A percentile compares a stretch with the other conserved stretches of the same genome.
These are phyloP conservation scores for Mallotus villosus DNA, from an alignment of 2,797 vertebrate genomes.

Conservation along the genomic window DNA sequence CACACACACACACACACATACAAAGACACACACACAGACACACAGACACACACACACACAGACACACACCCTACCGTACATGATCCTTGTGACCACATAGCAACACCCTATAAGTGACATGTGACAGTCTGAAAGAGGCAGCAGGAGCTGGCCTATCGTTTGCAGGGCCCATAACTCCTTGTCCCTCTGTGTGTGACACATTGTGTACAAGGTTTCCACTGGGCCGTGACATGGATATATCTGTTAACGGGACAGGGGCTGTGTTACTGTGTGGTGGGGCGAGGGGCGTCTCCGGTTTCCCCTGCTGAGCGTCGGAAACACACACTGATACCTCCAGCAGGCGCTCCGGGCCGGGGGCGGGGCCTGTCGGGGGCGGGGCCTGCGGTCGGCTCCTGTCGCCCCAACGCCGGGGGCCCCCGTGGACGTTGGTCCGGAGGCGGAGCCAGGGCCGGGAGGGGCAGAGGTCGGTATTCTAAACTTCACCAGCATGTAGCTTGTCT, in stretches of 20 bases:
- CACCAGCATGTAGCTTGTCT: slow-evolving; percentile 69
- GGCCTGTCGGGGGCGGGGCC: neutral
- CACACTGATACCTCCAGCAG: slow-evolving; percentile 17
- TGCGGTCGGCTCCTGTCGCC: neutral
- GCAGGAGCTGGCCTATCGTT: slow-evolving; percentile 24
- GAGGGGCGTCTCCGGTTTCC: slow-evolving; percentile 12
- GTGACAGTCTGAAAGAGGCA: slow-evolving; percentile 34
- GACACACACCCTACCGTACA: slow-evolving; percentile 29
- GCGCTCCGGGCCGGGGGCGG: neutral
- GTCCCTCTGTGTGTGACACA: slow-evolving; percentile 26
- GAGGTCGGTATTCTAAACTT: slow-evolving; percentile 62
- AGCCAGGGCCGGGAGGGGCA: slow-evolving; percentile 49
- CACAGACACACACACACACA: slow-evolving; percentile 5
- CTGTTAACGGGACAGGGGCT: slow-evolving; percentile 32
- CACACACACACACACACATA: neutral
- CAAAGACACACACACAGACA: slow-evolving; percentile 22
- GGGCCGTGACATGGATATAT: slow-evolving; percentile 36
- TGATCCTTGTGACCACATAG: slow-evolving; percentile 1
- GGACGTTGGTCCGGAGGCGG: too few relatives aligned
- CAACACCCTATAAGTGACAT: slow-evolving; percentile 21
- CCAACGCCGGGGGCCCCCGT: too few relatives aligned
- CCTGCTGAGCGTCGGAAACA: slow-evolving; percentile 38
- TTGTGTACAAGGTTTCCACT: slow-evolving; percentile 26
- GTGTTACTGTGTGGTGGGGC: neutral
- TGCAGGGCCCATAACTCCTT: slow-evolving; percentile 31